Conservation (phyloP, 1,140 invertebrate species). For the Chionoecetes opilio region DNA sequence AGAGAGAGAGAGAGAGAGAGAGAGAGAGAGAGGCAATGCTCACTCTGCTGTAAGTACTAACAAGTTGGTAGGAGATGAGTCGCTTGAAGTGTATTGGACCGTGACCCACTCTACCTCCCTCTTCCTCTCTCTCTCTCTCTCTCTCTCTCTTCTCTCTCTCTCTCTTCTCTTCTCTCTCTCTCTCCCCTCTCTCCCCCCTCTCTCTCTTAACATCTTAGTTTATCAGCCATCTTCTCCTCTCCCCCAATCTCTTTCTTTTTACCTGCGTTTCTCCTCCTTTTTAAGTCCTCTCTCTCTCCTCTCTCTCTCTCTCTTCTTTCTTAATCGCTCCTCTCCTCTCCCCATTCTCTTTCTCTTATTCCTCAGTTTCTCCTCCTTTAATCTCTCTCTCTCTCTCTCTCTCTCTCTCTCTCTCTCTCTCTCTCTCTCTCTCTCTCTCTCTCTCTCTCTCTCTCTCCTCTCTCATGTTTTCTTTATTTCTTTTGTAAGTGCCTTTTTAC, state of each 20-base stretch:
- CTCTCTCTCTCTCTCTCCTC: not conserved
- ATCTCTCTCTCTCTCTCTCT: no score
- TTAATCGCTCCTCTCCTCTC: no score
- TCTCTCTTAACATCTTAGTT: no score
- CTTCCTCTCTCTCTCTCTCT: not conserved
- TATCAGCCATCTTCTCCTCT: not conserved
- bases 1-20: constrained; percentile 35
- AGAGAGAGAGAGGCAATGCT: constrained; percentile 14
- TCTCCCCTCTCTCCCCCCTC: not conserved
- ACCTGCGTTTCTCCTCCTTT: no score
- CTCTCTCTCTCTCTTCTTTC: not conserved
- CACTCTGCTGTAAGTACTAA: constrained; percentile 45
- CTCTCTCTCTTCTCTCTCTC: not conserved
- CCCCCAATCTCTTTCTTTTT: not conserved
- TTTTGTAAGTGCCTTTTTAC: not conserved
- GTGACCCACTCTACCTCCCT: not conserved
- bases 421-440: not conserved
- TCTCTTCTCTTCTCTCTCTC: constrained; percentile 18
- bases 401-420: not conserved
- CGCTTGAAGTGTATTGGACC: constrained; percentile 38
- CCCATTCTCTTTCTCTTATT: not conserved
- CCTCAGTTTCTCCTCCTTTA: not conserved
- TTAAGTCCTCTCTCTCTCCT: not conserved
- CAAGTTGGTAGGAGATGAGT: not conserved
- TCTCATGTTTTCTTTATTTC: no score